Evolutionary conservation across 2,113 vertebrate genomes (phyloP), one percentile per base, ranked within the genome.

Genomic region (Mola mola): DNA sequence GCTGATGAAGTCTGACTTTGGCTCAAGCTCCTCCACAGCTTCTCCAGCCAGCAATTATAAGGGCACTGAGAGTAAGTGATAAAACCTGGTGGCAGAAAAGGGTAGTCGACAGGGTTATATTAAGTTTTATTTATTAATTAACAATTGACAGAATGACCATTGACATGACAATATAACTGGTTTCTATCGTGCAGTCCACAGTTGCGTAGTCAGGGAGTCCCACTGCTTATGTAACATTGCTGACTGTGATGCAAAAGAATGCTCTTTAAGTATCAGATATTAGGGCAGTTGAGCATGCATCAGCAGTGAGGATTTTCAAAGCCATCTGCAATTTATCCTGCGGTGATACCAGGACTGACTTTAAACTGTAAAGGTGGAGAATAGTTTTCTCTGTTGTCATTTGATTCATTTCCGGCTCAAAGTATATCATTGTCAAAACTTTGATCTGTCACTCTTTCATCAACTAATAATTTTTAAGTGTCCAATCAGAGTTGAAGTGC

Each of bases 161-260:
- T n/a, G n/a, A n/a, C n/a, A n/a, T n/a, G n/a, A n/a, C n/a, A n/a
- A n/a, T n/a, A 41, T 50, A 26, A 53, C 17, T 9, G 24, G 33
- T 33, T 41, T 42, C 8, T 36, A 4, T 16, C 48, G 33, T 50
- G 70, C 26, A 26, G 8, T 1, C 1, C 8, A 19, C 17, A 47
- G 22, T 20, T n/a, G n/a, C 21, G 41, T 20, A 15, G 24, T 66
- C 38, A 63, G 76, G 70, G 63, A 80, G 58, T 78, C 70, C 70
- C 69, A 21, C 34, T 46, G 21, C 29, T 81, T 75, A 78, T 81
- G 64, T 58, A 81, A 75, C 46, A 28, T 9, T 17, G 1, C 68
- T 67, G 57, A 62, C 72, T 59, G n/a, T 67, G 26, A 70, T 70
- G 43, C 20, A 40, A 59, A 65, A 41, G 15, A 61, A 33, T 38